Percentiles rank a stretch among this genome's conserved stretches.
These are phyloP conservation scores for Chondrilla cf. caribensis DNA, from an alignment of 37 sponge, comb jelly and placozoan species.

Conservation along the genomic window DNA sequence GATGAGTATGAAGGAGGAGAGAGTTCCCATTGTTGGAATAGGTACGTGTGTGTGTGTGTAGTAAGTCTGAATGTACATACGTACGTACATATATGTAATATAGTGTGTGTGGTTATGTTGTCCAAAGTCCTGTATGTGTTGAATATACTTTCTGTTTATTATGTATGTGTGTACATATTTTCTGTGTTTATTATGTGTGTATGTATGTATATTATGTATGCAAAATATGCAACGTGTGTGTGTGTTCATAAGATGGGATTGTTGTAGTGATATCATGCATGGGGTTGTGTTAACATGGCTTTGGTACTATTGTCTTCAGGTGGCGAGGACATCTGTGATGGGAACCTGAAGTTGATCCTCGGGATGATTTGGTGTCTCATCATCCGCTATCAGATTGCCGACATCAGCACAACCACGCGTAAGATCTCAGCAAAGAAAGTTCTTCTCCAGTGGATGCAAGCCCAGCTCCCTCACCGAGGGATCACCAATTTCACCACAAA, in stretches of 20 bases:
- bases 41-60: constrained; percentile 29
- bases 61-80: too few species aligned
- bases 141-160: too few species aligned
- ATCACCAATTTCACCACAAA: constrained; percentile 42
- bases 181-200: too few species aligned
- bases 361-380: constrained; percentile 47
- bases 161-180: too few species aligned
- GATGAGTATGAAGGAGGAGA: constrained; percentile 31
- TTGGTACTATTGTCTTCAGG: constrained; percentile 20
- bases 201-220: too few species aligned
- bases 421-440: constrained; percentile 46
- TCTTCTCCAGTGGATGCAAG: constrained; percentile 36
- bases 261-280: not conserved
- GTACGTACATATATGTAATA: too few species aligned
- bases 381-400: constrained; percentile 37
- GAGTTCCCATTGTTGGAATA: constrained; percentile 14
- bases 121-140: too few species aligned
- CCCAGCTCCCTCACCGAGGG: constrained; percentile 22
- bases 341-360: constrained; percentile 57
- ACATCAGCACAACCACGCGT: constrained; percentile 34
- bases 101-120: too few species aligned
- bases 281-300: not conserved
- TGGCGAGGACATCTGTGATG: constrained; percentile 46
- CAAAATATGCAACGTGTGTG: too few species aligned
- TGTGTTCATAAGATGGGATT: not conserved